These are phyloP conservation scores for Neosilurus mollespiculum DNA, from an alignment of 2,797 vertebrate genomes.

Conservation along the genomic window DNA sequence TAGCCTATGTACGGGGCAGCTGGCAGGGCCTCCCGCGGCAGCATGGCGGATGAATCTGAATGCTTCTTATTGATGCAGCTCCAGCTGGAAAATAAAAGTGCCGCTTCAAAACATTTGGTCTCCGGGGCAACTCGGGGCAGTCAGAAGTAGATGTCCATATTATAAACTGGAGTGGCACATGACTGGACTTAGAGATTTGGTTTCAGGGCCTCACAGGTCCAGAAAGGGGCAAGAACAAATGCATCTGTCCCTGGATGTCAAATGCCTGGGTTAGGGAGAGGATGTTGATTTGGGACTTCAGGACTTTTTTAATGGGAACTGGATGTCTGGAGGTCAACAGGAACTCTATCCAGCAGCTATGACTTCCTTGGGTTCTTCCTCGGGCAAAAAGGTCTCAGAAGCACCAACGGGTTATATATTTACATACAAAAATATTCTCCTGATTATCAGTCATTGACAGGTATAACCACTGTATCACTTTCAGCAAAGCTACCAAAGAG, in stretches of 20 bases:
- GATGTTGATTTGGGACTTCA: conserved; percentile 36
- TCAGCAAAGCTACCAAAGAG: neutral
- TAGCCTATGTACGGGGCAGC: conserved; percentile 24
- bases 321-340: conserved; percentile 24
- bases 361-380: neutral
- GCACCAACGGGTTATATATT: neutral
- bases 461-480: neutral
- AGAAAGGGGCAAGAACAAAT: conserved; percentile 40
- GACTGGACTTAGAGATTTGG: conserved; percentile 69
- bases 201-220: conserved; percentile 66
- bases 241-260: conserved; percentile 59
- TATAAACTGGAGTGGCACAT: conserved; percentile 66
- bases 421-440: too few relatives aligned
- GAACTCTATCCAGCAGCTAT: neutral
- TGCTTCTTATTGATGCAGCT: conserved; percentile 65
- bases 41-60: conserved; percentile 59
- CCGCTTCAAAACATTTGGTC: conserved; percentile 75
- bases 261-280: conserved; percentile 37
- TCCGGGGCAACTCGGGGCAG: conserved; percentile 64
- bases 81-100: conserved; percentile 63
- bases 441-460: neutral
- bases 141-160: conserved; percentile 61
- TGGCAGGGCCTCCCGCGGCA: conserved; percentile 52
- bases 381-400: neutral
- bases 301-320: conserved; percentile 2